Base-by-base conservation (phyloP, 2,113 vertebrate genomes). In the Ammodramus savannarum region DNA sequence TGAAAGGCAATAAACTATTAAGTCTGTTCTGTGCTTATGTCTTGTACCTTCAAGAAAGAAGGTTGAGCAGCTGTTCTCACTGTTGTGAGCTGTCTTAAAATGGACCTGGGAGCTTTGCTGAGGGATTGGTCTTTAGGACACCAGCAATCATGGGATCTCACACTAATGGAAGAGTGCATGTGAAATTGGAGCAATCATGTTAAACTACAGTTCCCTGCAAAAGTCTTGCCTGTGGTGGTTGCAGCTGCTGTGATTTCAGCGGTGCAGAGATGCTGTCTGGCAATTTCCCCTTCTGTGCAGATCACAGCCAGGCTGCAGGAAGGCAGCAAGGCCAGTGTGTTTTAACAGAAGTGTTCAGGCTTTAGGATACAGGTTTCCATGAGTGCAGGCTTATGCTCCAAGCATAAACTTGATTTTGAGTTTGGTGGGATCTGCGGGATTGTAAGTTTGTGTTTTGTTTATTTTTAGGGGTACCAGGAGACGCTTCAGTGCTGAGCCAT, bases 391-490 rank as follows among this genome's bases (percentile, higher is more conserved):
- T 43, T 73, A 2, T 1, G 5, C 62, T 82, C 77, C 51, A 32
- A n/a, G 49, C 31, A 17, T 43, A 72, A 80, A 75, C 20, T 58
- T 46, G 44, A 16, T 48, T 66, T 89, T 73, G 49, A 74, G 81
- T 69, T 68, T 39, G 55, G 38, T 66, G 43, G 34, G 58, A 61
- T 76, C 29, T 34, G 18, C 29, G 10, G 71, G 63, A 68, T 38
- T 94, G 11, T 89, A 89, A 90, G 41, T n/a, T 62, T 92, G 51
- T 84, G 39, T 27, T 93, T 54, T 92, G 58, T 97, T 97, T 94
- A 23, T 91, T 95, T 98, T 81, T 93, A 98, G 98, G 93, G 79
- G 51, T 87, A 57, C 82, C 86, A 91, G 95, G 93, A 97, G 92
- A 94, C 20, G 20, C 72, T 75, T 82, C 72, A 39, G 62, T 85